Conservation (phyloP, 92 coral and sea anemone genomes). For the Isaurus tuberculatus region DNA sequence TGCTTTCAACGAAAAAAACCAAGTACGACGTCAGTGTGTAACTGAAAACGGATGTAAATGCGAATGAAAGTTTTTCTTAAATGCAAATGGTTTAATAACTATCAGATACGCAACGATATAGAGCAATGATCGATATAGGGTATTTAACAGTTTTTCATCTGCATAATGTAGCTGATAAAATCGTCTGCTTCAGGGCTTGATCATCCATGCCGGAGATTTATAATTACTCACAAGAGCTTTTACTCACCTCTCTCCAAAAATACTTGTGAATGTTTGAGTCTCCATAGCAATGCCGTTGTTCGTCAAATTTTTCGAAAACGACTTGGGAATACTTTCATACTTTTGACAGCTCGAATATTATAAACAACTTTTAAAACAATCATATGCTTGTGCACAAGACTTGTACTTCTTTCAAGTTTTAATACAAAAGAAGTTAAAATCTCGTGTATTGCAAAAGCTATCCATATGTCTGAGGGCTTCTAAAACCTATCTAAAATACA, state of each 20-base stretch:
- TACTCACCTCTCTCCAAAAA: constrained; percentile 79
- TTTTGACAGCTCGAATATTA: neutral
- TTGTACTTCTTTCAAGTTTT: neutral
- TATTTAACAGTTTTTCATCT: too few relatives aligned
- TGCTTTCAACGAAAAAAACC: too few relatives aligned
- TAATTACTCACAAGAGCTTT: neutral
- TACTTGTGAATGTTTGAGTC: constrained; percentile 75
- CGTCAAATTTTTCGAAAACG: neutral
- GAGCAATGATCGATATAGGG: too few relatives aligned
- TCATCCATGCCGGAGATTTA: neutral
- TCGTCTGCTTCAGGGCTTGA: too few relatives aligned
- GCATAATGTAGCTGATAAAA: too few relatives aligned
- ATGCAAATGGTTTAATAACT: too few relatives aligned
- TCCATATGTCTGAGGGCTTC: neutral
- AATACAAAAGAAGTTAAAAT: neutral
- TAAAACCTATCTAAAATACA: neutral
- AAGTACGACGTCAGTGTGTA: too few relatives aligned
- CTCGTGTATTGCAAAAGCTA: neutral
- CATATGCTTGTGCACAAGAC: too few relatives aligned
- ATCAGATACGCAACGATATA: too few relatives aligned
- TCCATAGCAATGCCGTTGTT: constrained; percentile 29
- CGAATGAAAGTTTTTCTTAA: too few relatives aligned
- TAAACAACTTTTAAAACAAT: too few relatives aligned
- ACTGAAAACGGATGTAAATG: too few relatives aligned
- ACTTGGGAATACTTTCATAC: constrained; percentile 8